Base-by-base conservation (phyloP, 2,888 invertebrate species). In the Heterodera filipjevi region DNA sequence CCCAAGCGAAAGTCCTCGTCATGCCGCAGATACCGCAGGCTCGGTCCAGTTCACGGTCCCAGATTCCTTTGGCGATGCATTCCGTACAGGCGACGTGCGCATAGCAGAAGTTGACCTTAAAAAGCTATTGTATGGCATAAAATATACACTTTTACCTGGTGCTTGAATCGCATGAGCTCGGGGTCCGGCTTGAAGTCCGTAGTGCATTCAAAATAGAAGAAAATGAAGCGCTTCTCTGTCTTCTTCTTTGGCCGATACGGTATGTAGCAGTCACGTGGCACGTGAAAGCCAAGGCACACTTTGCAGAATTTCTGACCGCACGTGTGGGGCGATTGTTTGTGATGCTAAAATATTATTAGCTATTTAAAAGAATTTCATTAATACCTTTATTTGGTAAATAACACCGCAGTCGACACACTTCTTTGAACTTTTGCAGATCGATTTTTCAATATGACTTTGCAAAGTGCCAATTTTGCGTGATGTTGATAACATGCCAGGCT, bases 141-240 rank as follows among this genome's bases (percentile, higher is more conserved):
- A n/a, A n/a, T 53, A 19, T 53, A 3, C 14, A 59, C 22, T 59
- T 22, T 59, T 59, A 59, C 59, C 59, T 59, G 59, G 27, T 59
- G 59, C 8, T n/a, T 59, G 59, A 59, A 59, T 5, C 59, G 59
- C n/a, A n/a, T 1, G n/a, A 59, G n/a, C n/a, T n/a, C 27, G n/a
- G 59, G 59, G 27, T 59, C 59, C 27, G 59, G 59, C n/a, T 59
- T 59, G 27, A 59, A 59, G 59, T 72, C 19, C 5, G 49, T 49
- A 16, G 59, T 72, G 19, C 49, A 53, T 59, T 72, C 72, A 22
- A 72, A 59, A 22, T 72, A 39, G 22, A 72, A 72, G 53, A 35
- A 46, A 12, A 71, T 19, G 32, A 71, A 19, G 14, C 71, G 32
- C 46, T 71, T 49, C 19, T 32, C 46, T 16, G 27, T 33, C 35